Percentiles rank a stretch among this genome's conserved stretches.
Evolutionary conservation across 2,888 invertebrate species (phyloP).

Genomic region (Lottia scabra): DNA sequence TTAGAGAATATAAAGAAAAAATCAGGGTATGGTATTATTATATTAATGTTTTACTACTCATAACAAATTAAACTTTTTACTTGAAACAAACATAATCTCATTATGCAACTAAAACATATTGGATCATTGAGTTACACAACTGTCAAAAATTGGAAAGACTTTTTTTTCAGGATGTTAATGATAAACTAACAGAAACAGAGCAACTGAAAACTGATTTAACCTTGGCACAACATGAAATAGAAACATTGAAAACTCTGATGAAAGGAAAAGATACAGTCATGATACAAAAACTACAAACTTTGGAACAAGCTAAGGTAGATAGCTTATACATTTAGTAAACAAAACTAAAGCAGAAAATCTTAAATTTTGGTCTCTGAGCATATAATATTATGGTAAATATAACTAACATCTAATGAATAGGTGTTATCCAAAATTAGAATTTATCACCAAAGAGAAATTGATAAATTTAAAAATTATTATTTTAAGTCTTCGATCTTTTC

Average conservation of each 20-base stretch:
- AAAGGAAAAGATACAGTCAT: constrained; percentile 58
- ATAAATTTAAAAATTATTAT: neutral
- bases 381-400: too few relatives aligned
- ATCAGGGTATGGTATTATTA: constrained; percentile 38
- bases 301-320: constrained; percentile 58
- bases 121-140: too few relatives aligned
- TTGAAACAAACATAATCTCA: too few relatives aligned
- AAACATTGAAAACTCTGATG: constrained; percentile 54
- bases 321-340: too few relatives aligned
- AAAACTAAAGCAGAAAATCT: too few relatives aligned
- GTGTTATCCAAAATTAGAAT: too few relatives aligned
- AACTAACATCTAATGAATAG: too few relatives aligned
- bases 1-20: constrained; percentile 52
- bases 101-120: too few relatives aligned
- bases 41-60: too few relatives aligned
- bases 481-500: neutral
- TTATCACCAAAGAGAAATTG: too few relatives aligned
- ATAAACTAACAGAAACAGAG: constrained; percentile 29
- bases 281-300: constrained; percentile 54
- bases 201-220: constrained; percentile 45
- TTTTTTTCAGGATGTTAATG: constrained; percentile 40
- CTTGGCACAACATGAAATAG: constrained; percentile 46
- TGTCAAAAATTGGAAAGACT: neutral
- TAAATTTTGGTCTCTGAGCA: too few relatives aligned
- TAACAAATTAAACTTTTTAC: too few relatives aligned